Conservation (phyloP, 2,113 vertebrate genomes). For the Kryptolebias marmoratus region DNA sequence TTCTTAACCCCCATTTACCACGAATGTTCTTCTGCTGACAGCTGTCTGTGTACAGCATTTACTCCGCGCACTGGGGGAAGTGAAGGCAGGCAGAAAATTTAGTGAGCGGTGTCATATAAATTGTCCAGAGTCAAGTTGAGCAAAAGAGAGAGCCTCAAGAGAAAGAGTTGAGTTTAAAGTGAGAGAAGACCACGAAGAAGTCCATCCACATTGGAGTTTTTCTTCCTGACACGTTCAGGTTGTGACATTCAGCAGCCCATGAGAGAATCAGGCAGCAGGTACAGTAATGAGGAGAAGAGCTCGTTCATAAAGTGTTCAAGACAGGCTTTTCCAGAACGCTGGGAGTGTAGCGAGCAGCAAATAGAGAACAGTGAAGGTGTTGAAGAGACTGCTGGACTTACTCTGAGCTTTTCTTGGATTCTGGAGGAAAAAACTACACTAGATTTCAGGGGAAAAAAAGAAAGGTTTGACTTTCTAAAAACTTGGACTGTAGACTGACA, state of each 20-base stretch:
- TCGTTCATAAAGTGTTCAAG: slow-evolving; percentile 39
- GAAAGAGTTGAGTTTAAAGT: slow-evolving; percentile 23
- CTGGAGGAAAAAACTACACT: neutral
- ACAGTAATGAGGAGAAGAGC: slow-evolving; percentile 60
- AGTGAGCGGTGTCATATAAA: slow-evolving; percentile 58
- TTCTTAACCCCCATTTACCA: slow-evolving; percentile 47
- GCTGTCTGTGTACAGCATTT: slow-evolving; percentile 64
- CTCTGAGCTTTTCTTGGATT: slow-evolving; percentile 26
- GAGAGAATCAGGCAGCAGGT: slow-evolving; percentile 50
- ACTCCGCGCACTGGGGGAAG: slow-evolving; percentile 42
- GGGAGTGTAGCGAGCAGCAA: slow-evolving; percentile 36
- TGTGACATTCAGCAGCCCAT: slow-evolving; percentile 43
- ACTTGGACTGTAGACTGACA: too few relatives aligned
- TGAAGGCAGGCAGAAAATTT: slow-evolving; percentile 55
- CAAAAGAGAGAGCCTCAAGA: slow-evolving; percentile 30
- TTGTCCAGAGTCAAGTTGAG: slow-evolving; percentile 54
- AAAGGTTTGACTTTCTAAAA: too few relatives aligned
- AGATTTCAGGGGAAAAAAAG: too few relatives aligned
- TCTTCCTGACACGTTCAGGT: slow-evolving; percentile 41
- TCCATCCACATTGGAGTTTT: slow-evolving; percentile 40
- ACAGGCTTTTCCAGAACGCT: slow-evolving; percentile 44
- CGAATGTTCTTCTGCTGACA: slow-evolving; percentile 69
- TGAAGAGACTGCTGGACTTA: slow-evolving; percentile 44
- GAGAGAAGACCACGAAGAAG: slow-evolving; percentile 11
- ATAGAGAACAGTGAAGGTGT: neutral